phyloP scores from a whole-genome alignment of 2,113 vertebrate species.

The Chlamydotis undulata region DNA sequence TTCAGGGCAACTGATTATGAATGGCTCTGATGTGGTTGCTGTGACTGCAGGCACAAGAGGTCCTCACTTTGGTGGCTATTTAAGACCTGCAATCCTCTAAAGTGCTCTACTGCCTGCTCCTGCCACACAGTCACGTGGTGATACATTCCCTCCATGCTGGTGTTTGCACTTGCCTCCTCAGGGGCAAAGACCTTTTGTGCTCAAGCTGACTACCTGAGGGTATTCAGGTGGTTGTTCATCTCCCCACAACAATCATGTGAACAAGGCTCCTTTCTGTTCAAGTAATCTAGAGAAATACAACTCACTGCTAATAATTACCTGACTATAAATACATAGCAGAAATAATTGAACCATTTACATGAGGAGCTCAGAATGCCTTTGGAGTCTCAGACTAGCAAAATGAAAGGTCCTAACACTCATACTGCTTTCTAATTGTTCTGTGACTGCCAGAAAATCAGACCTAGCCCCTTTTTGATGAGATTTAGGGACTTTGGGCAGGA shows the following conservation, averaged over 20 bases:
- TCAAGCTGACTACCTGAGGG: neutral
- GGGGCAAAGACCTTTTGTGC: neutral
- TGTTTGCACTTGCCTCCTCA: neutral
- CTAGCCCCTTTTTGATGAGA: neutral
- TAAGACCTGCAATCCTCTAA: neutral
- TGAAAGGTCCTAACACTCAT: neutral
- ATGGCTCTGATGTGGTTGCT: neutral
- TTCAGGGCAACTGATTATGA: neutral
- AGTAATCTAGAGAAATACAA: neutral
- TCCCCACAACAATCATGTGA: neutral
- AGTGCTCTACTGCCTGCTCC: neutral
- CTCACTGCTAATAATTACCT: slow-evolving; percentile 1
- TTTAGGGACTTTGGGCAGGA: neutral
- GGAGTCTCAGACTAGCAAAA: neutral
- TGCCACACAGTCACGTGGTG: neutral
- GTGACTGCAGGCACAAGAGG: neutral
- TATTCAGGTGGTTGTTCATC: neutral
- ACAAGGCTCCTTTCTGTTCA: neutral
- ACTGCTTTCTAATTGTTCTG: neutral
- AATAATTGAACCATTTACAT: neutral
- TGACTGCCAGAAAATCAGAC: neutral
- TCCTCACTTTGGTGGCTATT: neutral
- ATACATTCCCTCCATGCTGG: neutral
- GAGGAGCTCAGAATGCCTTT: neutral
- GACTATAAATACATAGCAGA: neutral